Evolutionary conservation across 2,888 invertebrate species (phyloP).

Genomic region (Ophonus ardosiacus): DNA sequence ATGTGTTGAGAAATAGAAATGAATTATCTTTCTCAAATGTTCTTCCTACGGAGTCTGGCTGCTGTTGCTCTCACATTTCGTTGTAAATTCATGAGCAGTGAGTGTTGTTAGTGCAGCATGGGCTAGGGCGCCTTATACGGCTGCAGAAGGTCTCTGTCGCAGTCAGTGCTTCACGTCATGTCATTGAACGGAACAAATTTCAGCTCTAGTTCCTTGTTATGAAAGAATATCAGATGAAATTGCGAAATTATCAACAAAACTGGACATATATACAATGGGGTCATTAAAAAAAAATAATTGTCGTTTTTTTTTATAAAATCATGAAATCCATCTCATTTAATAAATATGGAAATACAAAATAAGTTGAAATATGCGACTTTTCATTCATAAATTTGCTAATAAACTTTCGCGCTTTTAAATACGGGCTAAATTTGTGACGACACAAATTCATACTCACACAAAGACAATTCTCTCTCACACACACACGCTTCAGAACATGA

Average conservation of each 20-base stretch:
- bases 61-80: neutral
- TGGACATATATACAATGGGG: no score
- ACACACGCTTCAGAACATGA: no score
- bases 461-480: no score
- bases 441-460: no score
- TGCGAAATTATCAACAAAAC: neutral
- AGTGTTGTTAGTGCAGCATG: neutral
- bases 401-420: no score
- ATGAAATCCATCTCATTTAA: no score
- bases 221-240: neutral
- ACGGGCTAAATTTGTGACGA: no score
- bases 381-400: no score
- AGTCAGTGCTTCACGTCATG: neutral
- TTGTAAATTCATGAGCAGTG: neutral
- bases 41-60: neutral
- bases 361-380: no score
- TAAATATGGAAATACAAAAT: no score
- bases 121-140: neutral
- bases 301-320: no score
- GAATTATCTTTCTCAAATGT: neutral
- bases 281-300: no score
- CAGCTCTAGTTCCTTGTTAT: neutral
- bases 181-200: neutral
- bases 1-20: neutral
- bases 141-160: neutral